Conservation (phyloP, 2,113 vertebrate genomes). For the Camelus bactrianus region DNA sequence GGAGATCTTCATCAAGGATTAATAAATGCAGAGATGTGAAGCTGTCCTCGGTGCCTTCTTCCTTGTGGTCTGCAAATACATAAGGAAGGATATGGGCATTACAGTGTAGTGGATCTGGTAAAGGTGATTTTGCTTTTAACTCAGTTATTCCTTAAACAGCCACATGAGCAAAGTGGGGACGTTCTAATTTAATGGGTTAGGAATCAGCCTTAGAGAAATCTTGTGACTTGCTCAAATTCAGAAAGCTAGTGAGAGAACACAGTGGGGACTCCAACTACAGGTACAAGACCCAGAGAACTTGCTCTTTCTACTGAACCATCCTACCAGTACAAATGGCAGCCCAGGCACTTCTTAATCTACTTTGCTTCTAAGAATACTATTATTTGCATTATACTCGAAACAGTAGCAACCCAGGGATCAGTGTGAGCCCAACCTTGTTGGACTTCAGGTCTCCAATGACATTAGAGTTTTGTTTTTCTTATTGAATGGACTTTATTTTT, state of each 20-base stretch:
- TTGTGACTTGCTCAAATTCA: background rate
- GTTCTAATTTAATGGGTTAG: background rate
- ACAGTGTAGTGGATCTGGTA: background rate
- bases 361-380: background rate
- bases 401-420: background rate
- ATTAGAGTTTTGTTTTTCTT: background rate
- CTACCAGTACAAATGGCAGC: background rate
- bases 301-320: background rate
- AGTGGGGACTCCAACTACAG: background rate
- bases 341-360: background rate
- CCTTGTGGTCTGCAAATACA: background rate
- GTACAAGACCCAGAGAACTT: background rate
- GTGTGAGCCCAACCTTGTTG: background rate
- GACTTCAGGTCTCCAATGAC: background rate
- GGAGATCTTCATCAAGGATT: background rate
- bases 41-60: background rate
- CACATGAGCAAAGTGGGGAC: background rate
- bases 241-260: background rate
- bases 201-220: background rate
- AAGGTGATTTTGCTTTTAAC: slow-evolving; percentile 38
- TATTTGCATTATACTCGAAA: background rate
- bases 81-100: background rate
- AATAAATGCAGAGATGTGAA: background rate
- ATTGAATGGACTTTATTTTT: background rate
- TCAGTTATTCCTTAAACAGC: background rate